These are phyloP conservation scores for Scyliorhinus canicula DNA, from an alignment of 2,797 vertebrate genomes.

Conservation along the genomic window DNA sequence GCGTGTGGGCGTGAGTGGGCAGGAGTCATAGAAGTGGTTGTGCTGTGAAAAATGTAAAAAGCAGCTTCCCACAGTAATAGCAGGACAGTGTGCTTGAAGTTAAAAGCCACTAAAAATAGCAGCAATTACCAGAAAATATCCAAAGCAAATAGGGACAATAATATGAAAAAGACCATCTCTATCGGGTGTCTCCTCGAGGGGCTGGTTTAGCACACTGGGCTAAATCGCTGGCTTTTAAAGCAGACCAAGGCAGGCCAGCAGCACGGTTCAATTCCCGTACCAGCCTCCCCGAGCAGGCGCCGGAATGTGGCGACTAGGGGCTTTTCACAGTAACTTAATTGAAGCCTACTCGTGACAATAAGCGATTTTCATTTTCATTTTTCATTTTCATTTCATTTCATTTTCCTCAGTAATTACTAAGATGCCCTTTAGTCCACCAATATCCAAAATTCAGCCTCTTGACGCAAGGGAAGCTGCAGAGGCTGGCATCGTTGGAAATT, in stretches of 20 bases:
- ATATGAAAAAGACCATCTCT: not conserved
- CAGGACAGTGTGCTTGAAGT: not conserved
- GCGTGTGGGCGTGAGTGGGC: not conserved
- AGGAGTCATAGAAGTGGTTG: not conserved
- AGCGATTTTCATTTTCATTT: too few species aligned
- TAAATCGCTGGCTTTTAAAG: too few species aligned
- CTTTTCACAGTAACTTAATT: too few species aligned
- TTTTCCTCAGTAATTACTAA: not conserved
- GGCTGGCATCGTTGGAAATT: not conserved
- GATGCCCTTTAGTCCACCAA: not conserved
- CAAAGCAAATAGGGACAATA: not conserved
- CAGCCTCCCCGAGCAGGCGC: too few species aligned
- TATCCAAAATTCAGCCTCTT: not conserved
- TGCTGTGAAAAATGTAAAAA: not conserved
- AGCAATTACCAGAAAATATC: not conserved
- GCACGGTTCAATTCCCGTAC: too few species aligned
- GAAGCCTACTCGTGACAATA: too few species aligned
- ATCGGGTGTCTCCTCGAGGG: not conserved
- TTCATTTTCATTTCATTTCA: too few species aligned
- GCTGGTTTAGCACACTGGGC: too few species aligned
- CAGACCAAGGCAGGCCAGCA: too few species aligned
- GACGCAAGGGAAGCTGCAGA: not conserved
- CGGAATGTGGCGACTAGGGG: too few species aligned
- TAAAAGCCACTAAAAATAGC: not conserved
- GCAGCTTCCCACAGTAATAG: not conserved